Base-by-base conservation (phyloP, 2,797 vertebrate genomes). In the Pampus argenteus region DNA sequence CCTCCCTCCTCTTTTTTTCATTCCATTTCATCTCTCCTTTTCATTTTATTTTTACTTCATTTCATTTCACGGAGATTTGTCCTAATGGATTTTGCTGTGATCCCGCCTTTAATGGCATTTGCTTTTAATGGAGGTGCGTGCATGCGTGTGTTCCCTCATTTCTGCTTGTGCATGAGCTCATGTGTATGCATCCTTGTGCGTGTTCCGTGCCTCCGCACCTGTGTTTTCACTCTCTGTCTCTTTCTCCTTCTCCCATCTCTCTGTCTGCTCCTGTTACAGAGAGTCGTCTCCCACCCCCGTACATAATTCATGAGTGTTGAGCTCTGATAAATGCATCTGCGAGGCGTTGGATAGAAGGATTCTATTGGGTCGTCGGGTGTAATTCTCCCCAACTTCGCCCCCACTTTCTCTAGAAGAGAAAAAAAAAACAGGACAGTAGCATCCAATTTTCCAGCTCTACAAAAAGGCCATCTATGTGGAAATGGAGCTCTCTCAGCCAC, bases 41-140 rank as follows among this genome's bases (percentile, higher is more conserved):
- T 82, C 79, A 82, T 88, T 84, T 90, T 82, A 78, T 70, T 88
- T 90, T 87, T 81, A 88, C 82, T 88, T 90, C 80, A 91, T 91
- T 92, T 91, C 87, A 91, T 91, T 92, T 92, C 88, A 90, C 73
- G 58, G 87, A 85, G 88, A 89, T 91, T 92, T 91, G 84, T 89
- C 87, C 80, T 91, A 92, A 93, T 92, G 90, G 89, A 89, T 92
- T 91, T 90, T 57, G 56, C 84, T 82, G 72, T 79, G 81, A 91
- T 90, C 79, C 83, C 71, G 66, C 80, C 79, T 84, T 86, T 87
- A 90, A 88, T 86, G 85, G 83, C 83, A 62, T 85, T 85, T 59
- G 65, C 67, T 79, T 85, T 89, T 87, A 88, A 89, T 88, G 84
- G 86, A 83, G 63, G 65, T 45, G 66, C 9, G 56, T 75, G 76